These are phyloP conservation scores for Pteria penguin DNA, from an alignment of 2,888 invertebrate genomes.

Conservation along the genomic window DNA sequence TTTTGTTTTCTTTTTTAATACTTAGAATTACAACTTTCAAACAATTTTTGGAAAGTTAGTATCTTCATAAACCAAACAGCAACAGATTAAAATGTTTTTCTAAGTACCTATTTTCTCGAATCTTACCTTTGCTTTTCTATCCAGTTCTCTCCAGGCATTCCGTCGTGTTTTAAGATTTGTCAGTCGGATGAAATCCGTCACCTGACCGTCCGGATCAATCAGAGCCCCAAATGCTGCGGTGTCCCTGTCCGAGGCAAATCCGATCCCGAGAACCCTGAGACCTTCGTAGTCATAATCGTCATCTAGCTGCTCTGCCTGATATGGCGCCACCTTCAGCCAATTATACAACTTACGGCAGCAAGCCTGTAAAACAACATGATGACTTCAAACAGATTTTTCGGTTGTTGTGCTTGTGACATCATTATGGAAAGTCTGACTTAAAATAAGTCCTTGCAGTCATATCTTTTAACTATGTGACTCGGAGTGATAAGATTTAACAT, in stretches of 20 bases:
- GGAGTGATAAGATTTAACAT: too few species aligned
- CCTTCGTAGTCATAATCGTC: conserved; percentile 93
- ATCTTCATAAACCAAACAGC: too few species aligned
- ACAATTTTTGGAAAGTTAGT: too few species aligned
- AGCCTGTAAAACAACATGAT: conserved; percentile 80
- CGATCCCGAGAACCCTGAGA: conserved; percentile 91
- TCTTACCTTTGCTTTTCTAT: conserved; percentile 83
- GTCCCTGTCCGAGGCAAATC: conserved; percentile 82
- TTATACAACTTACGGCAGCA: conserved; percentile 93
- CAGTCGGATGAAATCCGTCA: conserved; percentile 93
- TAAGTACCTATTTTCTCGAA: neutral
- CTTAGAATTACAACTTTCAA: too few species aligned
- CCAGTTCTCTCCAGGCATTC: conserved; percentile 86
- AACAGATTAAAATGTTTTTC: too few species aligned
- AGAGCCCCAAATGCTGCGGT: conserved; percentile 92
- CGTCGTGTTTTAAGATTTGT: conserved; percentile 91
- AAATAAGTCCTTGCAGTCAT: too few species aligned
- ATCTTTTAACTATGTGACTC: too few species aligned
- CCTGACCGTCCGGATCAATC: conserved; percentile 93
- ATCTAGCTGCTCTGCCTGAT: conserved; percentile 87
- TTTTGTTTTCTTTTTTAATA: too few species aligned
- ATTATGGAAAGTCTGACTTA: too few species aligned
- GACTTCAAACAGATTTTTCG: too few species aligned
- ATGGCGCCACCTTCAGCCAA: conserved; percentile 95
- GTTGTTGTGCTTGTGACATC: too few species aligned